Conservation (phyloP, 2,797 vertebrate species). For the Perodicticus potto region DNA sequence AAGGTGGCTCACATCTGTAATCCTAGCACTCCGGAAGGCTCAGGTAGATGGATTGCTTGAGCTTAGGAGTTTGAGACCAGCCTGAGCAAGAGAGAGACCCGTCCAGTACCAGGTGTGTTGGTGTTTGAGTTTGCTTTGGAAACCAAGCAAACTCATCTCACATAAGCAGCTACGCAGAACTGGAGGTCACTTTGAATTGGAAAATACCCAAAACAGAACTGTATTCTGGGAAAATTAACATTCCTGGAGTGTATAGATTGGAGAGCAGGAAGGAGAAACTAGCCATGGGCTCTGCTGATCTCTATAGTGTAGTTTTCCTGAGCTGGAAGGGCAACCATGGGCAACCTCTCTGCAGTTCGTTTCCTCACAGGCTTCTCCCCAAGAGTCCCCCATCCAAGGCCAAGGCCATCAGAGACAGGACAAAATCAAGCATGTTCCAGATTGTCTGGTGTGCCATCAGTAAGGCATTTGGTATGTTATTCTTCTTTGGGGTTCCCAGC, state of each 20-base stretch:
- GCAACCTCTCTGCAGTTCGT: not conserved
- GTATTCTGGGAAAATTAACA: not conserved
- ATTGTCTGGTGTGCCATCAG: fast-evolving
- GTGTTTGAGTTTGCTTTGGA: not conserved
- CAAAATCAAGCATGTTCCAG: not conserved
- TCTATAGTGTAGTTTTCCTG: not conserved
- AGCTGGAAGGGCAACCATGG: not conserved
- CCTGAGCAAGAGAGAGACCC: no score
- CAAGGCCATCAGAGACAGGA: not conserved
- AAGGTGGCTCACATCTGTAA: no score
- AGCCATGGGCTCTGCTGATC: not conserved
- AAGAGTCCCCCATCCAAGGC: not conserved
- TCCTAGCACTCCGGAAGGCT: no score
- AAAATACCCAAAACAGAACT: not conserved
- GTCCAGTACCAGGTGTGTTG: not conserved
- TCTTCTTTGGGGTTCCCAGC: not conserved
- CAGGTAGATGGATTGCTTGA: no score
- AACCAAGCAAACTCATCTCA: no score
- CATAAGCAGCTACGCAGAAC: not conserved
- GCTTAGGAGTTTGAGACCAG: no score
- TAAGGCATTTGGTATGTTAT: not conserved
- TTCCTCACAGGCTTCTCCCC: not conserved
- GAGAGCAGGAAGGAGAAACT: not conserved
- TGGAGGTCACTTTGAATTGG: not conserved
- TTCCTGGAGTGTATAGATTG: not conserved